phyloP scores from a whole-genome alignment of 2,797 vertebrate species.

The Fistularia commersonii region DNA sequence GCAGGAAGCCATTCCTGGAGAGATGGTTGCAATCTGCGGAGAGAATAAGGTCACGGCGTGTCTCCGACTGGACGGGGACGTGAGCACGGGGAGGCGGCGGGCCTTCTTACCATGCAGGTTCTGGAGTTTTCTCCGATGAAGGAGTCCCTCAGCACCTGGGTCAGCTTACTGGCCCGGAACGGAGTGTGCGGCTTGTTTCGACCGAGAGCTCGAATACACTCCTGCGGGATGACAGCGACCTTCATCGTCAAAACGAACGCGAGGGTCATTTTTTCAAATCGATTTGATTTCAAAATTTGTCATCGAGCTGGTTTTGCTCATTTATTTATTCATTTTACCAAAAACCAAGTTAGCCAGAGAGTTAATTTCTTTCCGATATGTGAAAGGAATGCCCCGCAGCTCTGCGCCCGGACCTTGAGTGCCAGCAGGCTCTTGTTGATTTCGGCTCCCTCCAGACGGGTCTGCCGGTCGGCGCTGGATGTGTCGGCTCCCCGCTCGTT shows the following conservation, averaged over 20 bases:
- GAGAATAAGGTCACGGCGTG: background rate
- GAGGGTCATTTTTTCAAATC: background rate
- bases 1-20: conserved; percentile 97
- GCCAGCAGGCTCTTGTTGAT: conserved; percentile 99
- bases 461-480: conserved; percentile 94
- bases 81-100: too few relatives aligned
- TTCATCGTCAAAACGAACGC: background rate
- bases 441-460: conserved; percentile 93
- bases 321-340: too few relatives aligned
- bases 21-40: conserved; percentile 92
- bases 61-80: background rate
- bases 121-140: conserved; percentile 99
- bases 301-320: too few relatives aligned
- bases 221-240: conserved; percentile 68
- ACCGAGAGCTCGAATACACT: conserved; percentile 95
- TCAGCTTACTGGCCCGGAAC: conserved; percentile 97
- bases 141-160: conserved; percentile 95
- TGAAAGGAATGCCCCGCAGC: background rate
- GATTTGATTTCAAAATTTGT: too few relatives aligned
- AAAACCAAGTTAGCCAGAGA: too few relatives aligned
- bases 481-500: conserved; percentile 97
- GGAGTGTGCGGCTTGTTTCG: conserved; percentile 97
- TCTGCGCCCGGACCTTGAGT: conserved; percentile 84
- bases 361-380: too few relatives aligned
- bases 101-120: conserved; percentile 89